These are phyloP conservation scores for Pithys albifrons DNA, from an alignment of 2,113 vertebrate genomes.

Conservation along the genomic window DNA sequence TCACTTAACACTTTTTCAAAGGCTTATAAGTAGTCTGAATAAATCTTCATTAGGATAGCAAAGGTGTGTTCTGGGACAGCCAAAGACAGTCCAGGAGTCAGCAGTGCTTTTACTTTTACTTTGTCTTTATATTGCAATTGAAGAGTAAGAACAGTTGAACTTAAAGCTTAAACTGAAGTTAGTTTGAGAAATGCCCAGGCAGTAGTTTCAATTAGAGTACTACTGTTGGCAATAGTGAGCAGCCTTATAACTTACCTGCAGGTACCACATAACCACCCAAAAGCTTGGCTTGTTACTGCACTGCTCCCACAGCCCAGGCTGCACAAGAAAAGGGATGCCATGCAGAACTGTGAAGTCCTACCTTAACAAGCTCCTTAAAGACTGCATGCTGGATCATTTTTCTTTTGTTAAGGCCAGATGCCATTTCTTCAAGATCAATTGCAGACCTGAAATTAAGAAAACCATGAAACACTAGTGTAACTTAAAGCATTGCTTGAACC, in stretches of 20 bases:
- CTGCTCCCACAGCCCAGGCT: neutral
- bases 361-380: conserved; percentile 99
- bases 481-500: neutral
- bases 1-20: neutral
- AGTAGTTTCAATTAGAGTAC: neutral
- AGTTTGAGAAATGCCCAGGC: neutral
- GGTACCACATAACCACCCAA: neutral
- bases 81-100: neutral
- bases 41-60: neutral
- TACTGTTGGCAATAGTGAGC: neutral
- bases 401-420: conserved; percentile 97
- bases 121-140: neutral
- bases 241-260: neutral
- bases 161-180: neutral
- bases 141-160: neutral
- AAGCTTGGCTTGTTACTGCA: neutral
- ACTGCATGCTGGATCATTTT: conserved; percentile 99
- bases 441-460: conserved; percentile 81
- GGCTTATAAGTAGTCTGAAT: neutral
- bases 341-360: conserved; percentile 57
- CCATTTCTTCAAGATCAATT: conserved; percentile 99
- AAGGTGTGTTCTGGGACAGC: neutral
- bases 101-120: neutral
- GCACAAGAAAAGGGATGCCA: neutral
- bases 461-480: neutral